These are phyloP conservation scores for Maniola jurtina DNA, from an alignment of 1,140 invertebrate genomes.

Conservation along the genomic window DNA sequence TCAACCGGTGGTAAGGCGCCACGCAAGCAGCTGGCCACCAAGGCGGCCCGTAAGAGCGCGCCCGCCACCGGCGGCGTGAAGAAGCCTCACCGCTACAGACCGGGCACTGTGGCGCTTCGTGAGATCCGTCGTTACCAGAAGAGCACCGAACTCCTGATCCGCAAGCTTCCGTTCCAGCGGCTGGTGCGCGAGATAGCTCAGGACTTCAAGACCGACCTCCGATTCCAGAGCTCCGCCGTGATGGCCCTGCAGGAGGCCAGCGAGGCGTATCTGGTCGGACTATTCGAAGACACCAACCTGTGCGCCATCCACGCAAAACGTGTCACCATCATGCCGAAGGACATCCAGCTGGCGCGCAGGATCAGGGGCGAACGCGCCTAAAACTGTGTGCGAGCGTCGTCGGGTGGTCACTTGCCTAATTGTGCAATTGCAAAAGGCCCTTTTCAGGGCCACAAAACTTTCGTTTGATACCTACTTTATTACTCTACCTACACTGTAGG, in stretches of 20 bases:
- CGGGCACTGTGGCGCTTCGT: background rate
- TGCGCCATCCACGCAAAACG: background rate
- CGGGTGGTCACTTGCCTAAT: background rate
- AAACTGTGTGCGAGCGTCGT: background rate
- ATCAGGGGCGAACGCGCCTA: conserved; percentile 2
- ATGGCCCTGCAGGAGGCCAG: conserved; percentile 1
- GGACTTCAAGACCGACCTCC: conserved; percentile 3
- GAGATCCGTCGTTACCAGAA: conserved; percentile 2
- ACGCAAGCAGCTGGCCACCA: conserved; percentile 65
- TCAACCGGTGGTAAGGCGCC: conserved; percentile 24
- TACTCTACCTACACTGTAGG: background rate
- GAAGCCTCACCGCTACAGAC: conserved; percentile 79
- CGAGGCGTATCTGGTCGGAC: background rate
- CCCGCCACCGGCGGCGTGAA: conserved; percentile 81
- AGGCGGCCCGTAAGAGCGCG: conserved; percentile 73
- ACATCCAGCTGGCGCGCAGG: background rate
- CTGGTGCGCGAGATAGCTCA: background rate
- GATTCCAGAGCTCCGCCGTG: background rate
- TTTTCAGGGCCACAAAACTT: background rate
- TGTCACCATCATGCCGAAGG: background rate
- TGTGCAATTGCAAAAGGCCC: conserved; percentile 4
- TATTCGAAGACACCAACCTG: background rate
- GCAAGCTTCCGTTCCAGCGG: conserved; percentile 75
- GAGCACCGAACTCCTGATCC: conserved; percentile 59
- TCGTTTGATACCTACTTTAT: background rate